Percentiles rank a stretch among this genome's conserved stretches.
Conservation (phyloP, 2,888 invertebrate species). For the Chloromyia formosa region DNA sequence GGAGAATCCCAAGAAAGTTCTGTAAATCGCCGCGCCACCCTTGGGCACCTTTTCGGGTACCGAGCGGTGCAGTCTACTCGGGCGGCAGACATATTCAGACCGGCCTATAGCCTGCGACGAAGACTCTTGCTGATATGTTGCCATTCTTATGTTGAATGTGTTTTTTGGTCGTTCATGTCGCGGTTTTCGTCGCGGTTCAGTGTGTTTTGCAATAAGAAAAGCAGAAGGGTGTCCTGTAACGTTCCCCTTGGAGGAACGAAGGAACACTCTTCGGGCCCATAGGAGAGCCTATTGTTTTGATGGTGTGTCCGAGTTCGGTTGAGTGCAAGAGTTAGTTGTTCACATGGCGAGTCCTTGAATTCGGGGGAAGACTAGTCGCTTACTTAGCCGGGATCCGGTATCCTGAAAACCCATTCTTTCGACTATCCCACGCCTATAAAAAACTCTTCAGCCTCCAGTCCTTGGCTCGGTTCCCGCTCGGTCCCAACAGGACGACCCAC, state of each 20-base stretch:
- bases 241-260: neutral
- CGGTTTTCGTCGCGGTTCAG: slow-evolving; percentile 33
- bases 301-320: too few species aligned
- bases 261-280: neutral
- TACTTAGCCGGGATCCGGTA: too few species aligned
- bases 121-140: slow-evolving; percentile 35
- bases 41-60: too few species aligned
- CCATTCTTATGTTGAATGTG: slow-evolving; percentile 39
- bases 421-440: too few species aligned
- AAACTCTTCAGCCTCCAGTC: too few species aligned
- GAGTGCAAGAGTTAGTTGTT: too few species aligned
- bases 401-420: too few species aligned
- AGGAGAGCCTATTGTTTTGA: too few species aligned
- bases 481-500: slow-evolving; percentile 6
- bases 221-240: slow-evolving; percentile 22
- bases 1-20: slow-evolving; percentile 14
- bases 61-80: slow-evolving; percentile 17
- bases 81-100: slow-evolving; percentile 34
- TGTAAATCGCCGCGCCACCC: slow-evolving; percentile 22
- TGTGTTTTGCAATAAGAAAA: slow-evolving; percentile 17
- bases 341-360: too few species aligned
- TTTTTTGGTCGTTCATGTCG: slow-evolving; percentile 28
- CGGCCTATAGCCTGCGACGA: too few species aligned
- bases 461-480: slow-evolving; percentile 21
- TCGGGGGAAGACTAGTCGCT: too few species aligned